Base-by-base conservation (phyloP, 2,113 vertebrate species). In the Eudyptes chrysolophus region DNA sequence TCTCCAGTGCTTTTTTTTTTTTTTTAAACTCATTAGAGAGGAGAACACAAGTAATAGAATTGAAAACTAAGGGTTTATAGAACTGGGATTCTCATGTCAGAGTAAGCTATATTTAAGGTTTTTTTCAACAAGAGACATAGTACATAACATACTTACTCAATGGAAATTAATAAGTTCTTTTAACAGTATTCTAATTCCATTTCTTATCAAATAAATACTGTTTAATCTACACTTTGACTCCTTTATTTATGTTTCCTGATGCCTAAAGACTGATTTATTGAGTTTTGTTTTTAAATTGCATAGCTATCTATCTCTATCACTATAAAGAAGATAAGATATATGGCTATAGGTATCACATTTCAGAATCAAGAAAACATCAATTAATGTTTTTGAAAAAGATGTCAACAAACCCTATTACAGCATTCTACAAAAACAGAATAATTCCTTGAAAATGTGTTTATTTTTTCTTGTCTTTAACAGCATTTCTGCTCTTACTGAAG, bases 31-130 rank as follows among this genome's bases (percentile, higher is more conserved):
- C 3, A 3, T 34, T 48, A 48, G 22, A 38, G 13, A 42, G 13
- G 16, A 75, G 10, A 72, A 25, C 5, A 14, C 3, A 54, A 74
- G 13, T 29, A 51, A 42, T 38, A 60, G 49, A 92, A 65, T 5
- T 44, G 16, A 79, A 90, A 89, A 75, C 5, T 26, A 52, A 16
- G 5, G 3, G 1, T 10, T 62, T 75, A 7, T 58, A 52, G 46
- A 66, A 54, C 13, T 1, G 0, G 7, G 5, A 58, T 85, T 83
- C 18, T 71, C 7, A 42, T 48, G 25, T 75, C 60, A 69, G 2
- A 1, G 3, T n/a, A 60, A 85, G 7, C 3, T 30, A 32, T 25
- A 61, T 30, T 32, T 9, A 29, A 2, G 0, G 4, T 36, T 57
- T 62, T 85, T 85, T 46, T 25, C 32, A 57, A 49, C 6, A 84